phyloP scores from a whole-genome alignment of 2,797 vertebrate genomes.

The Darevskia nairensis region DNA sequence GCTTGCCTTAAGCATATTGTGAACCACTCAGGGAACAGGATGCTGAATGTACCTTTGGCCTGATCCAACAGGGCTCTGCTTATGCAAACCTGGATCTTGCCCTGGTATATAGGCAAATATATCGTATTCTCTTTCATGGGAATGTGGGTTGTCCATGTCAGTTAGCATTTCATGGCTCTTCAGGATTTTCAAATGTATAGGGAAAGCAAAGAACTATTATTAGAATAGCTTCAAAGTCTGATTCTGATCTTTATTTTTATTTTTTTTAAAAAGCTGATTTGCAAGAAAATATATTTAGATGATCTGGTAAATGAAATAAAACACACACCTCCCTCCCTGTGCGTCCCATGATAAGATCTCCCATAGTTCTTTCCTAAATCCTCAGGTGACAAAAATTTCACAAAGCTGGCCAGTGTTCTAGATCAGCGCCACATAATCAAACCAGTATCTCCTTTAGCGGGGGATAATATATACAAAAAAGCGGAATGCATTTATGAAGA shows the following conservation, averaged over 20 bases:
- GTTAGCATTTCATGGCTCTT: not conserved
- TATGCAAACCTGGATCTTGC: not conserved
- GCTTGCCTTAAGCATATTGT: too few relatives aligned
- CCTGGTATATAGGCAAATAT: not conserved
- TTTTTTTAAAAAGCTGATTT: not conserved
- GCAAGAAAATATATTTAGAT: not conserved
- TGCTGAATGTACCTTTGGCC: not conserved
- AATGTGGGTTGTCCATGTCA: not conserved
- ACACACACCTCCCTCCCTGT: not conserved
- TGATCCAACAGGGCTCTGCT: too few relatives aligned
- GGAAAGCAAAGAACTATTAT: not conserved
- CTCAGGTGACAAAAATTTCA: not conserved
- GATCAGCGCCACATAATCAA: not conserved
- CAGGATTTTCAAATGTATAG: not conserved
- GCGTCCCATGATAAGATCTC: not conserved
- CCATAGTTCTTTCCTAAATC: not conserved
- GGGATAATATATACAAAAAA: not conserved
- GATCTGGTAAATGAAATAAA: not conserved
- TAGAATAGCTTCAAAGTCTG: not conserved
- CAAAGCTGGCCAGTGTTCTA: not conserved
- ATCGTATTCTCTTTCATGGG: not conserved
- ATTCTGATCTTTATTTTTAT: not conserved
- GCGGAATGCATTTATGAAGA: not conserved
- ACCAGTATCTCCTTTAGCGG: not conserved
- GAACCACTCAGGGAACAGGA: too few relatives aligned